These are phyloP conservation scores for Notothenia coriiceps DNA, from an alignment of 2,113 vertebrate genomes.

Conservation along the genomic window DNA sequence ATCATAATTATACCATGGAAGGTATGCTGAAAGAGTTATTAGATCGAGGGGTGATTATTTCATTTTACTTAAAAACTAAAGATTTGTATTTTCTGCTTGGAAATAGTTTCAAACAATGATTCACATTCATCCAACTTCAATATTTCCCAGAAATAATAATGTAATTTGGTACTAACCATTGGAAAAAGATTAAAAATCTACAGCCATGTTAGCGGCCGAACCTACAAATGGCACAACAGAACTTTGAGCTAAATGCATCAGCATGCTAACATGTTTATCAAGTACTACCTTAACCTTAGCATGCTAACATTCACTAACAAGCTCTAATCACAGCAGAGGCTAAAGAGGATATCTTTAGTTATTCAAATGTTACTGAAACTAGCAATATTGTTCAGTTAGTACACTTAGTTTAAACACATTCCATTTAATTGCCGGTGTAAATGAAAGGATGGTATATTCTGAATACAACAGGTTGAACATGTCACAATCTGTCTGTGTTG, in stretches of 20 bases:
- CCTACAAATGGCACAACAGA: not conserved
- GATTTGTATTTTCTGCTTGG: not conserved
- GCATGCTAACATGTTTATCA: too few species aligned
- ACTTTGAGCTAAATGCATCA: not conserved
- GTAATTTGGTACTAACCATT: not conserved
- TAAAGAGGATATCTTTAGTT: not conserved
- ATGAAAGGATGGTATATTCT: not conserved
- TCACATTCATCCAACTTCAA: too few species aligned
- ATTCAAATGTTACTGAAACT: not conserved
- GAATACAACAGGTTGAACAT: not conserved
- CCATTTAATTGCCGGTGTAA: not conserved
- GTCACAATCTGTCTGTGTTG: too few species aligned
- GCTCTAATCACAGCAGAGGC: not conserved
- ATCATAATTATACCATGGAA: conserved; percentile 30
- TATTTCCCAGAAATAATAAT: too few species aligned
- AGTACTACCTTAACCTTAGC: not conserved
- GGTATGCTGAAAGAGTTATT: conserved; percentile 10
- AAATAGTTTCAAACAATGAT: not conserved
- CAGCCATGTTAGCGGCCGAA: not conserved
- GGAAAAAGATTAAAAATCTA: not conserved
- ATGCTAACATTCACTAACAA: not conserved
- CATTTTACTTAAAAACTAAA: conserved; percentile 16
- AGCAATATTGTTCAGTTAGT: not conserved
- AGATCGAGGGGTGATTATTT: conserved; percentile 1
- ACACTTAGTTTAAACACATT: not conserved